Base-by-base conservation (phyloP, 2,113 vertebrate species). In the Paraplagusia blochii region DNA sequence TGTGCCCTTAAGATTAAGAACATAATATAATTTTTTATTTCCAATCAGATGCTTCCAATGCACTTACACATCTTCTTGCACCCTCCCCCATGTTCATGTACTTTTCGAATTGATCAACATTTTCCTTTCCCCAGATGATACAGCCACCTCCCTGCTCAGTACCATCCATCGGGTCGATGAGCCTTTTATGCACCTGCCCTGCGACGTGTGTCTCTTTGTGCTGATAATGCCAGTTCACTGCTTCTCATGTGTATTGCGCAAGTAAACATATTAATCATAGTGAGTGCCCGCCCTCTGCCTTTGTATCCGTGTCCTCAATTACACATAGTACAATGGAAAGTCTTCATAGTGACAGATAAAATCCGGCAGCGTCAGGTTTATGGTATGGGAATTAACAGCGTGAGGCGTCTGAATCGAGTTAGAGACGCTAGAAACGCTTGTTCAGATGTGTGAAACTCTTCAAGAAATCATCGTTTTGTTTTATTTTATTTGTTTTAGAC, bases 261-360 rank as follows among this genome's bases (percentile, higher is more conserved):
- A 39, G 52, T 58, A 61, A 53, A 74, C 68, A 63, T 48, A 76
- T 79, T 46, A 69, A 76, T 76, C 69, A 78, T 42, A 34, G 56
- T 46, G 44, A 12, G 36, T 55, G 46, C 33, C 33, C 38, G 11
- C 40, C 39, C 12, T 16, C 35, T 12, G 34, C 19, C 50, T 49
- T 63, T 17, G 36, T n/a, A 46, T 18, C 10, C 54, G 35, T 61
- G 42, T 59, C 59, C 39, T 44, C 40, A 40, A 44, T 49, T 54
- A 58, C 58, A 50, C 57, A 44, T 46, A 15, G 35, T 63, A 60
- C 58, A 69, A 58, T 42, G 48, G 44, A 63, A 72, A 17, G 10
- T 53, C 43, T 22, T 12, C 35, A 48, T 57, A 62, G 63, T 63
- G 53, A 66, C 35, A 8, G 7, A 35, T 63, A 60, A 57, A 66